Percentiles rank a stretch among this genome's conserved stretches.
Conservation (phyloP, 2,113 vertebrate genomes). For the Erythrolamprus reginae region DNA sequence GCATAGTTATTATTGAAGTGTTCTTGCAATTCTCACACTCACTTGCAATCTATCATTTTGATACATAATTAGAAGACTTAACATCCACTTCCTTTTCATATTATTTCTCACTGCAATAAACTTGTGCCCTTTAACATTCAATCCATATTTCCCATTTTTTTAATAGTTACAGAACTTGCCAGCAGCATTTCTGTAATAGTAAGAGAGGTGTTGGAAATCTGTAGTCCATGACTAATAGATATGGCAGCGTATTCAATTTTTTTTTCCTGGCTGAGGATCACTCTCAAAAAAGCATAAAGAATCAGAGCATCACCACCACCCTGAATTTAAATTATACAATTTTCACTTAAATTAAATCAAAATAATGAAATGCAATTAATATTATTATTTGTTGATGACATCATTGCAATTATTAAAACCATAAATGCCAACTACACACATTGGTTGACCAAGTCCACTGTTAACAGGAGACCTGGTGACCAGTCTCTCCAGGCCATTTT, state of each 20-base stretch:
- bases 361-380: neutral
- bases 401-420: neutral
- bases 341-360: neutral
- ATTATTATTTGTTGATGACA: neutral
- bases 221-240: neutral
- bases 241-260: neutral
- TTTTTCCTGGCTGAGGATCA: neutral
- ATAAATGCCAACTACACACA: neutral
- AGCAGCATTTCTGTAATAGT: neutral
- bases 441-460: neutral
- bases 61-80: neutral
- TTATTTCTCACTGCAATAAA: neutral
- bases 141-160: neutral
- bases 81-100: neutral
- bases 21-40: neutral
- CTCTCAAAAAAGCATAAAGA: neutral
- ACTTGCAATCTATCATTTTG: neutral
- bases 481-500: neutral
- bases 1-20: neutral
- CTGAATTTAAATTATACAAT: neutral
- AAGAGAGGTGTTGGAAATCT: neutral
- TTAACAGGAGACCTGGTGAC: neutral
- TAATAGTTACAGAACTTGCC: neutral
- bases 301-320: neutral
- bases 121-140: neutral